Evolutionary conservation across 1,140 invertebrate genomes (phyloP).

Genomic region (Aricia agestis): DNA sequence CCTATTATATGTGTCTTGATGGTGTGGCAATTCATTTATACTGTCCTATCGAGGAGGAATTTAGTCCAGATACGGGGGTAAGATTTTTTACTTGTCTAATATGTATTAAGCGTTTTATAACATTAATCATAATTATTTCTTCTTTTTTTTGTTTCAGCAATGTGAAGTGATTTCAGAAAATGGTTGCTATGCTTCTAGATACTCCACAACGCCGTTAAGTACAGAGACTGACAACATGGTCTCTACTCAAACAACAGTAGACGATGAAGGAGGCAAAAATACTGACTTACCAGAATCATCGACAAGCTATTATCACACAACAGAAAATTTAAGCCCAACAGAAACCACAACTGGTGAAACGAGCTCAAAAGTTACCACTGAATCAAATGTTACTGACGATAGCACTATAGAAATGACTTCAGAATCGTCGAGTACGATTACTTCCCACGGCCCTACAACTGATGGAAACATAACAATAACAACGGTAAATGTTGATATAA

Average conservation of each 20-base stretch:
- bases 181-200: constrained; percentile 29
- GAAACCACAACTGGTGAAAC: too few relatives aligned
- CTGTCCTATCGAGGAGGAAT: constrained; percentile 36
- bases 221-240: too few relatives aligned
- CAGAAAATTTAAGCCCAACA: too few relatives aligned
- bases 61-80: constrained; percentile 31
- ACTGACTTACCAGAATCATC: background rate
- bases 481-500: background rate
- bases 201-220: too few relatives aligned
- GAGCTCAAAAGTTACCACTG: too few relatives aligned
- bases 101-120: too few relatives aligned
- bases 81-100: constrained; percentile 4
- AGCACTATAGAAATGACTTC: too few relatives aligned
- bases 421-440: too few relatives aligned
- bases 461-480: too few relatives aligned
- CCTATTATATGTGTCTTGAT: constrained; percentile 37
- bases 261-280: constrained; percentile 5
- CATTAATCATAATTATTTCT: background rate
- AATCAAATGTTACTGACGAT: too few relatives aligned
- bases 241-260: too few relatives aligned
- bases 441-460: background rate
- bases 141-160: constrained; percentile 32
- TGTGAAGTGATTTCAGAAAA: constrained; percentile 37
- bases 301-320: background rate
- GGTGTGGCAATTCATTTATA: constrained; percentile 34